Evolutionary conservation across 2,888 invertebrate species (phyloP).

Genomic region (Trachelus iudaicus): DNA sequence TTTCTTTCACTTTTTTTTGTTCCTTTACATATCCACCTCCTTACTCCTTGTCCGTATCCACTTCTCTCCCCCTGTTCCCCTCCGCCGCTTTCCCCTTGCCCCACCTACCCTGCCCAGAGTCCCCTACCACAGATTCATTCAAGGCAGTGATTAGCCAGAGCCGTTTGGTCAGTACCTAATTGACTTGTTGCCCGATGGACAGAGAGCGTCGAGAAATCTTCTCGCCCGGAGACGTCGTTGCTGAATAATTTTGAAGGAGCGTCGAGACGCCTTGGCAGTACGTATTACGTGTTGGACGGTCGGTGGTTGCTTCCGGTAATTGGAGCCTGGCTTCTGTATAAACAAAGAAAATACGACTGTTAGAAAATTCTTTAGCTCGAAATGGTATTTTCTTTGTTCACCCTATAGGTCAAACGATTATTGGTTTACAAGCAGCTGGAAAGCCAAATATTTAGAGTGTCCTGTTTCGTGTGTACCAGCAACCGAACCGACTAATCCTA

Average conservation of each 20-base stretch:
- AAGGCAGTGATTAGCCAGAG: constrained; percentile 15
- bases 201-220: not conserved
- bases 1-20: not conserved
- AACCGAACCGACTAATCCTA: constrained; percentile 12
- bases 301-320: not conserved
- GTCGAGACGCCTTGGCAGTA: not conserved
- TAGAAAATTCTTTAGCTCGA: not conserved
- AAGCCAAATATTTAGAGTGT: not conserved
- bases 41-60: not conserved
- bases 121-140: not conserved
- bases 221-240: not conserved
- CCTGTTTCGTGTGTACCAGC: not conserved
- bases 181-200: constrained; percentile 11
- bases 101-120: not conserved
- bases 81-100: not conserved
- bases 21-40: not conserved
- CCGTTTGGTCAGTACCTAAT: constrained; percentile 9
- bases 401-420: not conserved
- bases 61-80: not conserved
- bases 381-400: not conserved
- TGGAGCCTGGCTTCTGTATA: not conserved
- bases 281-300: not conserved
- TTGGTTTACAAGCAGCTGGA: not conserved
- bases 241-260: not conserved
- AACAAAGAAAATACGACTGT: not conserved